Base-by-base conservation (phyloP, 92 coral and sea anemone species). In the Paramuricea clavata region DNA sequence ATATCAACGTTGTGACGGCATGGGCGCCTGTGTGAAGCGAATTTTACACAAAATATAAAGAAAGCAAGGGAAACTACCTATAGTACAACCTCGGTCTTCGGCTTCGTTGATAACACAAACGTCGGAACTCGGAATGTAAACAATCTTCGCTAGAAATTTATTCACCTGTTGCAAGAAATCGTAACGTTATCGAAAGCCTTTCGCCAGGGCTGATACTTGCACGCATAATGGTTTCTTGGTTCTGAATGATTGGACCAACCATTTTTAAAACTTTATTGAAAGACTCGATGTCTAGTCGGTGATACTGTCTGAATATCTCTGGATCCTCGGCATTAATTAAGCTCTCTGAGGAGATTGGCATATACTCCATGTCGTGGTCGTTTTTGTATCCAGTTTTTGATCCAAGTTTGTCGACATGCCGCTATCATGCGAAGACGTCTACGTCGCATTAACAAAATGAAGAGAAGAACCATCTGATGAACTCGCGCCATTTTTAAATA, bases 151-250 rank as follows among this genome's bases (percentile, higher is more conserved):
- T n/a, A n/a, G n/a, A n/a, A n/a, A n/a, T n/a, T n/a, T n/a, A n/a
- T n/a, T n/a, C n/a, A 87, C 91, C 92, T 31, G 89, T 83, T 12
- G 92, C 85, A 57, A 89, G 47, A 50, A 89, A 89, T 60, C 89
- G 81, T 27, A 89, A 76, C 21, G 92, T 89, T 43, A 67, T 85
- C 28, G 92, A 75, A 25, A 89, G 89, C 23, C 92, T 83, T 59
- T 83, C 92, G 49, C 85, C 64, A 19, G 85, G 92, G 34, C 71
- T 74, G 33, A 89, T 75, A 44, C 85, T 64, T 26, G 50, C 69
- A 42, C 89, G 69, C 92, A 89, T 84, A 12, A 65, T 22, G 50
- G 89, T 89, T 54, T 74, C 49, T 71, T 84, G 4, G 59, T 78
- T 84, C 59, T 42, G 34, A 56, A 84, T 76, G 27, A 6, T 5